Conservation (phyloP, 2,888 invertebrate genomes). For the Lycocerus yunnanus region DNA sequence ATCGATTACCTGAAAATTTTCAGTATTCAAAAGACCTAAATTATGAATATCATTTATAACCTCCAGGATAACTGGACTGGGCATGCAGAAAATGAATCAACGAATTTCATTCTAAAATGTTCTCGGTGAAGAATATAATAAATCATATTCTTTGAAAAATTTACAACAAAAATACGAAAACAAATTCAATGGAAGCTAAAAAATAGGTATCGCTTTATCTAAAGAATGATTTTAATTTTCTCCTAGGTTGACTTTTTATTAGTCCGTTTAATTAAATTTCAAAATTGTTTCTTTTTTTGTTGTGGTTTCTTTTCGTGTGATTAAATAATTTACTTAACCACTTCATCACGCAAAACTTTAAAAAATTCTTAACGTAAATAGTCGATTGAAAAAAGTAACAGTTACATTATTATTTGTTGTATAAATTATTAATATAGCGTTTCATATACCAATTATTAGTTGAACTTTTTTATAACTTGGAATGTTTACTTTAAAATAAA, state of each 20-base stretch:
- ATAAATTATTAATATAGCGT: neutral
- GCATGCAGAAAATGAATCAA: conserved; percentile 4
- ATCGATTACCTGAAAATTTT: neutral
- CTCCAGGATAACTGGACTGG: neutral
- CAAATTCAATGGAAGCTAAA: neutral
- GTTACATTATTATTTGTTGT: neutral
- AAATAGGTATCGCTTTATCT: neutral
- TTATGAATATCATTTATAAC: conserved; percentile 8
- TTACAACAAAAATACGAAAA: neutral
- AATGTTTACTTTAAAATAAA: no score
- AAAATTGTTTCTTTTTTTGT: neutral
- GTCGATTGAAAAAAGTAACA: neutral
- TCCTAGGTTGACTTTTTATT: neutral
- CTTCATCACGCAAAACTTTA: neutral
- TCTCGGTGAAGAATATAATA: neutral
- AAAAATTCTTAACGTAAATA: neutral
- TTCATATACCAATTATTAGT: neutral
- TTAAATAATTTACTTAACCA: neutral
- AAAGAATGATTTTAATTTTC: neutral
- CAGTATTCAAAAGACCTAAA: neutral
- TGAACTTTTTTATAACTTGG: neutral
- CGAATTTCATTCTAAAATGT: neutral
- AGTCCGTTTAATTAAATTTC: neutral
- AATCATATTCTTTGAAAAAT: neutral
- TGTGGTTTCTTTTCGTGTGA: neutral